Base-by-base conservation (phyloP, 92 coral and sea anemone species). In the Zoanthus solanderi region DNA sequence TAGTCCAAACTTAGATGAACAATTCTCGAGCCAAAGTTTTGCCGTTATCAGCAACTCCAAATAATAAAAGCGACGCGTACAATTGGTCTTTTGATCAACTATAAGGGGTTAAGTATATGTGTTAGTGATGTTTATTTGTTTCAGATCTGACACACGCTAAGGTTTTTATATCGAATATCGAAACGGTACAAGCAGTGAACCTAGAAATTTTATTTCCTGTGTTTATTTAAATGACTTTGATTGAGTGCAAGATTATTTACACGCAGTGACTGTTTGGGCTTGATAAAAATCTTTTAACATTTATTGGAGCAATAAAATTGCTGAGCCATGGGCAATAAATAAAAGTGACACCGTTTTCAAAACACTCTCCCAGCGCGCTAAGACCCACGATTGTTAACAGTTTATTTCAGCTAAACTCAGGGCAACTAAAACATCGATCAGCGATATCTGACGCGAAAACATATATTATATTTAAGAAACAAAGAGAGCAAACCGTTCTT, bases 21-120 rank as follows among this genome's bases (percentile, higher is more conserved):
- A 79, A 44, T 65, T 4, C 60, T 18, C 57, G 44, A 81, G 29
- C 44, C 75, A 75, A 66, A 12, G 9, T 23, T 23, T 23, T 65
- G 47, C 61, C 42, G 65, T 65, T 44, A 81, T 18, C 85, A 65
- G 63, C 75, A 81, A 42, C 46, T 81, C 46, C 71, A 81, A 81
- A 65, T 81, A 81, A 81, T 65, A 42, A 23, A 23, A 23, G 75
- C 46, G 75, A 18, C 85, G 46, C 61, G 18, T 68, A 23, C 61
- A 44, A 75, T 23, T 81, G 85, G 75, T 81, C 85, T 65, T 68
- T 63, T 63, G 85, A 65, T 57, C n/a, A 28, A 81, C 85, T 46
- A 58, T 79, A 28, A 37, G 63, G 85, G 61, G 75, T 65, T 37
- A 67, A 81, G 18, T 81, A 34, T 65, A 48, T 65, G 17, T 14